A percentile compares a stretch with the other conserved stretches of the same genome.
Conservation (phyloP, 2,113 vertebrate genomes). For the Ceuthmochares aereus region DNA sequence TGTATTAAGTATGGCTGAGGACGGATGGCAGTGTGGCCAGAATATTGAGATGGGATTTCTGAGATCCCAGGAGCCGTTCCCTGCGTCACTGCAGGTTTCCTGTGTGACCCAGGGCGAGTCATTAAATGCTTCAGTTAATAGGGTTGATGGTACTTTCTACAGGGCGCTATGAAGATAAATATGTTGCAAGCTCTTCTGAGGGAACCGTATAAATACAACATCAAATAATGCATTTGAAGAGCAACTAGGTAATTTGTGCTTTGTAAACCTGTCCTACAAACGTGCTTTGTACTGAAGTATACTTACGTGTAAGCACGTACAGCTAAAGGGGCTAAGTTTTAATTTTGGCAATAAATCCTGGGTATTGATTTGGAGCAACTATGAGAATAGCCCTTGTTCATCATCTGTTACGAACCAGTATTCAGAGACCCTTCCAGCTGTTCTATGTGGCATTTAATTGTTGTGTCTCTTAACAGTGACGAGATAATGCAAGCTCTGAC, state of each 20-base stretch:
- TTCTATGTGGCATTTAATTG: accelerated
- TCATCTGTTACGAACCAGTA: accelerated
- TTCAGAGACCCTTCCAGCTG: not conserved
- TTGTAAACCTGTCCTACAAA: not conserved
- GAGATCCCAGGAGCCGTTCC: not conserved
- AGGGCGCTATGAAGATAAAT: not conserved
- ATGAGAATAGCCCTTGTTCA: not conserved
- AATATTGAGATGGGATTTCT: slow-evolving; percentile 7
- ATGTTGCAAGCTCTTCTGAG: not conserved
- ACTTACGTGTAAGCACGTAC: accelerated
- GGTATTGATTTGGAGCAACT: not conserved
- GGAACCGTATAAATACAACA: not conserved
- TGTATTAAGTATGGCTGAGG: slow-evolving; percentile 23
- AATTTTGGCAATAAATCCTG: not conserved
- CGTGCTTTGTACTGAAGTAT: accelerated
- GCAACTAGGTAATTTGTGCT: not conserved
- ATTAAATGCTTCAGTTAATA: not conserved
- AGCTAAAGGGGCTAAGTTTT: not conserved
- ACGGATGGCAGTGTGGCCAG: not conserved
- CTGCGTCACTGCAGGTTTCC: not conserved
- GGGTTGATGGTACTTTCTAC: not conserved
- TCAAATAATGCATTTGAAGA: not conserved
- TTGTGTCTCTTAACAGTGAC: not conserved
- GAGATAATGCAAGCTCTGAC: not conserved
- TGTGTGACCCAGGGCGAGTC: not conserved